A percentile compares a stretch with the other conserved stretches of the same genome.
Conservation (phyloP, 23 tunicate genomes). For the Ascidia mentula region DNA sequence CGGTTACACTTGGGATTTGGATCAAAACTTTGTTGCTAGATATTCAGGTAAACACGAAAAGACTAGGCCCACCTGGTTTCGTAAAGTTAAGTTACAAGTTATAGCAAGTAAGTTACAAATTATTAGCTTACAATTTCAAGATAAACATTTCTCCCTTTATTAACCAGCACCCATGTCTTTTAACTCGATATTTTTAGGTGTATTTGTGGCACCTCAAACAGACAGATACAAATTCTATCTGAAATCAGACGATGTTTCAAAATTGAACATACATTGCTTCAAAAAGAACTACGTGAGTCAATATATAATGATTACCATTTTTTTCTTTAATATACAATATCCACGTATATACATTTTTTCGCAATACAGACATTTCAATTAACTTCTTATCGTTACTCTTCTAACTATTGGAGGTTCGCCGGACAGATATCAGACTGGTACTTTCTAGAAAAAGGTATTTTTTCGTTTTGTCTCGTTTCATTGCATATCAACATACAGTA, state of each 20-base stretch:
- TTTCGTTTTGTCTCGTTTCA: too few relatives aligned
- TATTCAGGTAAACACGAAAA: slow-evolving; percentile 12
- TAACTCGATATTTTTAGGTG: slow-evolving; percentile 12
- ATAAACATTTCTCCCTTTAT: too few relatives aligned
- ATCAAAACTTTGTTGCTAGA: slow-evolving; percentile 27
- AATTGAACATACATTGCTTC: background rate
- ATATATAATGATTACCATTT: too few relatives aligned
- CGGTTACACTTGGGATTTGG: slow-evolving; percentile 19
- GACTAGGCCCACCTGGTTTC: background rate
- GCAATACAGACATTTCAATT: background rate
- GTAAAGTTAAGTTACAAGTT: too few relatives aligned
- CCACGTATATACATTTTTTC: background rate
- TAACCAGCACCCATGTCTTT: background rate
- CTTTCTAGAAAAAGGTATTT: background rate
- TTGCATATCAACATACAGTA: too few relatives aligned
- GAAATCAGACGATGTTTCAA: slow-evolving; percentile 23
- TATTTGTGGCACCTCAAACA: slow-evolving; percentile 39
- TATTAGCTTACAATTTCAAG: too few relatives aligned
- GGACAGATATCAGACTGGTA: background rate
- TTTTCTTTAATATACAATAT: too few relatives aligned
- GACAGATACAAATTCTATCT: slow-evolving; percentile 40
- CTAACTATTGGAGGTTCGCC: background rate
- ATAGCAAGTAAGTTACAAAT: too few relatives aligned
- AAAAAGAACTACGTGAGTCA: background rate
- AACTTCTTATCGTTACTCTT: background rate